Evolutionary conservation across 2,113 vertebrate genomes (phyloP).

Genomic region (Calyptommatus sinebrachiatus): DNA sequence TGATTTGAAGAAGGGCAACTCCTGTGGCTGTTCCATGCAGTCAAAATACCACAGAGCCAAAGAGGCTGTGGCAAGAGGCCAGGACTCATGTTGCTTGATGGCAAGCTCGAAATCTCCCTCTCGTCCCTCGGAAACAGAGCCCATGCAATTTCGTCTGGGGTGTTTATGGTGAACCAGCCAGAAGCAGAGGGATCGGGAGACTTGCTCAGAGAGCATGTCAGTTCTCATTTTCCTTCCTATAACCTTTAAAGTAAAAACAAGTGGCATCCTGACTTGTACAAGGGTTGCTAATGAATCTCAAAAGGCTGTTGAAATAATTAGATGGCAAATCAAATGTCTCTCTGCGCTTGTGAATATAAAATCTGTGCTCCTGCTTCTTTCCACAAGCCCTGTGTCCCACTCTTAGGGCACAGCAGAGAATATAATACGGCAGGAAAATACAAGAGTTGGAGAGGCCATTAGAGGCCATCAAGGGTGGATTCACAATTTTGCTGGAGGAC

Average conservation of each 20-base stretch:
- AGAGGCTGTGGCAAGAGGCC: neutral
- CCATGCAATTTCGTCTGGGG: neutral
- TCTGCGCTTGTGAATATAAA: neutral
- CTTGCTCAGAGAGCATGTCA: constrained; percentile 35
- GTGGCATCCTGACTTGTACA: constrained; percentile 37
- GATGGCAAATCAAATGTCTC: constrained; percentile 24
- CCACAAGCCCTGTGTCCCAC: constrained; percentile 3
- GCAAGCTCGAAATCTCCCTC: neutral
- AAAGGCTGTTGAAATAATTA: constrained; percentile 48
- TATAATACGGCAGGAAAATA: neutral
- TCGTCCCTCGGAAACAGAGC: neutral
- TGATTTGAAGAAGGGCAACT: neutral
- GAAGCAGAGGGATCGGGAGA: constrained; percentile 17
- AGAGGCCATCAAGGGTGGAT: no score
- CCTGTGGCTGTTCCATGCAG: neutral
- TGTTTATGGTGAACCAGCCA: neutral
- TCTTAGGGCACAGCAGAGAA: no score
- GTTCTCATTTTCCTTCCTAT: constrained; percentile 43
- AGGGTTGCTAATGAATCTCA: constrained; percentile 50
- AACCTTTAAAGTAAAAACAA: constrained; percentile 51
- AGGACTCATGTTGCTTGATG: neutral
- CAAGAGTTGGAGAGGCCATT: no score
- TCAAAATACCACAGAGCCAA: constrained; percentile 1
- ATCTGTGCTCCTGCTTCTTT: constrained; percentile 2
- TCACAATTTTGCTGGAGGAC: neutral